These are phyloP conservation scores for Cardiocondyla obscurior DNA, from an alignment of 1,140 invertebrate genomes.

Conservation along the genomic window DNA sequence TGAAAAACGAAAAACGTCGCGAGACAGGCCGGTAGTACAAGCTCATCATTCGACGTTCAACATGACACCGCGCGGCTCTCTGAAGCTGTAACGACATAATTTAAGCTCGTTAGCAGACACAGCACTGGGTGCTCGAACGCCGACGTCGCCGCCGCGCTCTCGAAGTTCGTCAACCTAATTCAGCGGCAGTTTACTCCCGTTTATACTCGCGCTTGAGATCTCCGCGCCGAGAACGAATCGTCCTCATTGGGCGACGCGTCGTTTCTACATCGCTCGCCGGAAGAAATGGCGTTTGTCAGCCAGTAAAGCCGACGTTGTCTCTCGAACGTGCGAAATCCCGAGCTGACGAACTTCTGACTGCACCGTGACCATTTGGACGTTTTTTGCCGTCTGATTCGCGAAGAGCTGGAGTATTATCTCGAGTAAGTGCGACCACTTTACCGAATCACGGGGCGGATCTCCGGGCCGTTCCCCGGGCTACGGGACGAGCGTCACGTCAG, in stretches of 20 bases:
- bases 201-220: slow-evolving; percentile 21
- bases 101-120: slow-evolving; percentile 61
- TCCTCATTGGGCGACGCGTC: neutral
- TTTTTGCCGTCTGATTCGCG: slow-evolving; percentile 20
- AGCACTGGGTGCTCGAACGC: slow-evolving; percentile 53
- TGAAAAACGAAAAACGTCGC: neutral
- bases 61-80: slow-evolving; percentile 18
- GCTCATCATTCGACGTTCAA: slow-evolving; percentile 5
- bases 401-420: slow-evolving; percentile 9
- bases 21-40: neutral
- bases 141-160: slow-evolving; percentile 61
- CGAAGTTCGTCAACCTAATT: slow-evolving; percentile 70
- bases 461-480: neutral
- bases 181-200: slow-evolving; percentile 59
- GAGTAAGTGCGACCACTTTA: neutral
- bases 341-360: slow-evolving; percentile 14
- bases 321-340: neutral
- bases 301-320: neutral
- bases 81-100: slow-evolving; percentile 54
- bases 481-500: neutral
- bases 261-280: slow-evolving; percentile 1
- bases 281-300: slow-evolving; percentile 33
- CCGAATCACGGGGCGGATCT: neutral
- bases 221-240: slow-evolving; percentile 30
- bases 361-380: neutral